Evolutionary conservation across 2,113 vertebrate genomes (phyloP).

Genomic region (Scolopax mira): DNA sequence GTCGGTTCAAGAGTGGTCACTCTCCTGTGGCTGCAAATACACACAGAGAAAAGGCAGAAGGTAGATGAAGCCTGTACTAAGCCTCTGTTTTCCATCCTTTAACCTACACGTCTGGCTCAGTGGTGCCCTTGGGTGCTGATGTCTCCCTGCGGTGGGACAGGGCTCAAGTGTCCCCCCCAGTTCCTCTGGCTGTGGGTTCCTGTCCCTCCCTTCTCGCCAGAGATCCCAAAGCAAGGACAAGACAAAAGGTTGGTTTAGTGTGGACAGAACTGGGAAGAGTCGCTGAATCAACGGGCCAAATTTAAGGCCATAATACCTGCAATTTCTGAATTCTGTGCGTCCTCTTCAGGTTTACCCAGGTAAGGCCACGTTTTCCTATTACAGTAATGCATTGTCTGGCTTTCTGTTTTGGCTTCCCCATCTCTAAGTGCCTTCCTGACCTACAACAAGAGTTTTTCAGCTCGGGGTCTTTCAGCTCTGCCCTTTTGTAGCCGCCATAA

Average conservation of each 20-base stretch:
- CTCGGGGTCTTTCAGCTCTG: not conserved
- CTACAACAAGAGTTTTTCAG: not conserved
- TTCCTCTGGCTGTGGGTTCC: not conserved
- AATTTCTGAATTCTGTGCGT: not conserved
- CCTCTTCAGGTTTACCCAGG: not conserved
- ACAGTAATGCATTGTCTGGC: not conserved
- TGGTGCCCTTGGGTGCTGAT: fast-evolving
- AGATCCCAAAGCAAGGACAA: not conserved
- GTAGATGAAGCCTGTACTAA: not conserved
- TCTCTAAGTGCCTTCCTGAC: not conserved
- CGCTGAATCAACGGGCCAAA: not conserved
- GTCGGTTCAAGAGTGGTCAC: not conserved
- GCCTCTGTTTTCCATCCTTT: not conserved
- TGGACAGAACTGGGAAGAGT: not conserved
- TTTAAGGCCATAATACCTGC: not conserved
- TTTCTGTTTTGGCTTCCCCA: not conserved
- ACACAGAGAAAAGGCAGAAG: not conserved
- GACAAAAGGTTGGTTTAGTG: not conserved
- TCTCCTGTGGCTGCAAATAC: not conserved
- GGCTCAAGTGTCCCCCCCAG: too few relatives aligned
- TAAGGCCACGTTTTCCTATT: not conserved
- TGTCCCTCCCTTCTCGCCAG: not conserved
- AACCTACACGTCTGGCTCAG: not conserved
- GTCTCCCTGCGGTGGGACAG: not conserved
- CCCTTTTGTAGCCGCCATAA: not conserved